Conservation (phyloP, 2,113 vertebrate genomes). For the Ondatra zibethicus region DNA sequence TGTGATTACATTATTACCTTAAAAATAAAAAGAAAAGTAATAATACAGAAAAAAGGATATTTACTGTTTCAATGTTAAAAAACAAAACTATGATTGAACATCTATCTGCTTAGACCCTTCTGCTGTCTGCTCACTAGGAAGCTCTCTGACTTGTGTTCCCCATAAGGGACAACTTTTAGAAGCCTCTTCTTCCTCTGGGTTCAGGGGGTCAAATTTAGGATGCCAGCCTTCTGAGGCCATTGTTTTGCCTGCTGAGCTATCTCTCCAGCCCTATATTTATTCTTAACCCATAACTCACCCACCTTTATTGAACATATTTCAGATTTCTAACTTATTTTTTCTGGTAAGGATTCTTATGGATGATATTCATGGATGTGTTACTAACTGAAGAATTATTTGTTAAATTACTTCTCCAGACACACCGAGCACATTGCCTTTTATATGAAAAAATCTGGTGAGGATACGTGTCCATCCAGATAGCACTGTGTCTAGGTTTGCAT, state of each 20-base stretch:
- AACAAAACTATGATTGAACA: not conserved
- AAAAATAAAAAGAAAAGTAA: not conserved
- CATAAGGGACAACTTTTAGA: not conserved
- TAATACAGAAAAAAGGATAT: not conserved
- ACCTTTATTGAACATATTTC: not conserved
- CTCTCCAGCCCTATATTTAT: not conserved
- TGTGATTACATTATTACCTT: not conserved
- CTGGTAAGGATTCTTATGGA: not conserved
- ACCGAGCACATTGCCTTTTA: not conserved
- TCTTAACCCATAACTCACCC: not conserved
- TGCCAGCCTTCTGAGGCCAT: too few relatives aligned
- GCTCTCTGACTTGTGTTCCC: not conserved
- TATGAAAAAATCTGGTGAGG: not conserved
- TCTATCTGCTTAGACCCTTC: not conserved
- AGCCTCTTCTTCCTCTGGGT: too few relatives aligned
- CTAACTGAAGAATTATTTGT: not conserved
- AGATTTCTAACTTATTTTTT: slow-evolving; percentile 2
- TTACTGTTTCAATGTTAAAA: not conserved
- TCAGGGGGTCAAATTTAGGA: not conserved
- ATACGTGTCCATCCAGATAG: not conserved
- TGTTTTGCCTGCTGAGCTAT: not conserved
- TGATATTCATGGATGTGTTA: not conserved
- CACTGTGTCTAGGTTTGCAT: not conserved
- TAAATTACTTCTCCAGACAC: not conserved
- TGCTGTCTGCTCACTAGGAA: not conserved